Percentiles rank a stretch among this genome's conserved stretches.
Conservation (phyloP, 2,888 invertebrate genomes). For the Ctena decussata region DNA sequence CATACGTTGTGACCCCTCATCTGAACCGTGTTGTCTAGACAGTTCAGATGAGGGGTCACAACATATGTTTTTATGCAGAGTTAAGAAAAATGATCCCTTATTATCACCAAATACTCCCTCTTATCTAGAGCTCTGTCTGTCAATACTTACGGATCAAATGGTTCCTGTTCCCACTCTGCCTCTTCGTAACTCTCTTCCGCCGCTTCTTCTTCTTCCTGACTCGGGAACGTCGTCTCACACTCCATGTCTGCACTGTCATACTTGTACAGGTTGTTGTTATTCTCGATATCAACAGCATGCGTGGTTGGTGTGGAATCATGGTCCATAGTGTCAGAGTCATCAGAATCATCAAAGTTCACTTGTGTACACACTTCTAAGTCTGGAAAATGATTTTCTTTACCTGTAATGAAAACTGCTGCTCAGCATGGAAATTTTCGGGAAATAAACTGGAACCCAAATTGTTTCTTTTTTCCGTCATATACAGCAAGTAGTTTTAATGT, state of each 20-base stretch:
- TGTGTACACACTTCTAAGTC: conserved; percentile 70
- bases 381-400: conserved; percentile 82
- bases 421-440: no score
- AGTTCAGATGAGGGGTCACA: no score
- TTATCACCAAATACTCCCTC: no score
- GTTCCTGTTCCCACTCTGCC: conserved; percentile 91
- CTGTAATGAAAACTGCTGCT: no score
- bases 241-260: conserved; percentile 50
- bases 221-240: conserved; percentile 63
- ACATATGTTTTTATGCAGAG: no score
- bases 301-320: conserved; percentile 4
- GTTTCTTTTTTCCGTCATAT: no score
- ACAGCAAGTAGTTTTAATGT: no score
- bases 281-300: conserved; percentile 28
- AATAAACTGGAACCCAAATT: no score
- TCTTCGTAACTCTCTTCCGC: conserved; percentile 88
- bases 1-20: no score
- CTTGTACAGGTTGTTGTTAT: conserved; percentile 59
- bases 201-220: conserved; percentile 74
- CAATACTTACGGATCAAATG: conserved; percentile 91
- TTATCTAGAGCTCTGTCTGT: no score
- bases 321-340: conserved; percentile 14
- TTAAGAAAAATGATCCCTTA: not conserved
- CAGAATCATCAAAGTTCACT: conserved; percentile 50
- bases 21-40: no score